phyloP scores from a whole-genome alignment of 2,888 invertebrate genomes.

The Macaria notata region DNA sequence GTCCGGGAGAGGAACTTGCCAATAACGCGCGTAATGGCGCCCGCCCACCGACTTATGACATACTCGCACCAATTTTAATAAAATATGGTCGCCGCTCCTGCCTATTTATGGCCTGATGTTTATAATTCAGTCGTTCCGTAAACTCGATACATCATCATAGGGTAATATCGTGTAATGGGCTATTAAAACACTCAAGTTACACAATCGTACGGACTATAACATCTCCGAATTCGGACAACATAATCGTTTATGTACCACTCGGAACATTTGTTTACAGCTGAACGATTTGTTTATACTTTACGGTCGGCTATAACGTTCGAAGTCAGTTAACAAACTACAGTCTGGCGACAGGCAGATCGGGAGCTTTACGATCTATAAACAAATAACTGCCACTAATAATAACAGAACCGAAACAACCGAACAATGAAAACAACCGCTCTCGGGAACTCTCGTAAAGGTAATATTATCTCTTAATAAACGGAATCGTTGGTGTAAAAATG shows the following conservation, averaged over 20 bases:
- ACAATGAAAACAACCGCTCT: slow-evolving; percentile 73
- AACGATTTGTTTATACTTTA: slow-evolving; percentile 74
- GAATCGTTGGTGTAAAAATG: slow-evolving; percentile 70
- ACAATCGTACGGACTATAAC: slow-evolving; percentile 15
- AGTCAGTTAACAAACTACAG: slow-evolving; percentile 71
- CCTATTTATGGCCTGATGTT: slow-evolving; percentile 15
- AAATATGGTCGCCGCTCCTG: slow-evolving; percentile 15
- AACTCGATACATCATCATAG: slow-evolving; percentile 10
- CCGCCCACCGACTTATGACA: slow-evolving; percentile 55
- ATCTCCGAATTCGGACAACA: slow-evolving; percentile 18
- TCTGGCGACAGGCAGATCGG: slow-evolving; percentile 71
- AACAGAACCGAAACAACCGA: slow-evolving; percentile 79
- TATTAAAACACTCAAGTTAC: slow-evolving; percentile 18
- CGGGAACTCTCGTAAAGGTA: slow-evolving; percentile 75
- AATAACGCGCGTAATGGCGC: slow-evolving; percentile 75
- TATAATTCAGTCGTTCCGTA: slow-evolving; percentile 9
- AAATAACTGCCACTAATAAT: slow-evolving; percentile 79
- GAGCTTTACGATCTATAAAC: slow-evolving; percentile 79
- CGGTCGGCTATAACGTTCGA: slow-evolving; percentile 63
- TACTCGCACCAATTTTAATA: slow-evolving; percentile 50
- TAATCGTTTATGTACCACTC: slow-evolving; percentile 48
- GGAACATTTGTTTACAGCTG: slow-evolving; percentile 61
- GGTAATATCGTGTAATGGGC: slow-evolving; percentile 12
- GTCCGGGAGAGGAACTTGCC: slow-evolving; percentile 64
- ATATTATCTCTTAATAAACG: slow-evolving; percentile 79